A percentile compares a stretch with the other conserved stretches of the same genome.
Conservation (phyloP, 2,113 vertebrate species). For the Sturnus vulgaris region DNA sequence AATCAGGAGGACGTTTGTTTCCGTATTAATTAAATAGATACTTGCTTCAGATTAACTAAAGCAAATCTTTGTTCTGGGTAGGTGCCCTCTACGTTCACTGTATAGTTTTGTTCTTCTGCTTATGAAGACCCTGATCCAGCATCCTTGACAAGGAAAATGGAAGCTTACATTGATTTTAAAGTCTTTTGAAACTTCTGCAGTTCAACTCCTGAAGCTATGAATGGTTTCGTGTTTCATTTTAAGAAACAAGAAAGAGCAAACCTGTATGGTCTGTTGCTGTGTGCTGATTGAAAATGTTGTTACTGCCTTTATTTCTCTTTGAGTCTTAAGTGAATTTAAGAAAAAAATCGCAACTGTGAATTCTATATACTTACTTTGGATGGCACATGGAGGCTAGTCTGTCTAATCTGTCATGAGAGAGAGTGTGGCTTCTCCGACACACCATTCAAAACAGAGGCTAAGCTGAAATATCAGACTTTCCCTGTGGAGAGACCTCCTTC, state of each 20-base stretch:
- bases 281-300: background rate
- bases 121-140: background rate
- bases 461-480: background rate
- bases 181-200: background rate
- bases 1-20: background rate
- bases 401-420: background rate
- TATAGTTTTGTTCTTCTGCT: background rate
- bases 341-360: background rate
- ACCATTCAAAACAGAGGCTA: background rate
- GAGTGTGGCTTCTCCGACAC: background rate
- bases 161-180: background rate
- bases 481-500: background rate
- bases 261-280: background rate
- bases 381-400: background rate
- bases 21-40: background rate
- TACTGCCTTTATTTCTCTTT: background rate
- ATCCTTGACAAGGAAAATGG: background rate
- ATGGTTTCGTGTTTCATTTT: background rate
- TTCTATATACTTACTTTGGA: background rate
- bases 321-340: background rate
- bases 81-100: background rate
- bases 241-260: background rate
- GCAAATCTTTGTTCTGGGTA: background rate
- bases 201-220: background rate
- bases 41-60: background rate